phyloP scores from a whole-genome alignment of 2,797 vertebrate species.

The Taenioides sp. region DNA sequence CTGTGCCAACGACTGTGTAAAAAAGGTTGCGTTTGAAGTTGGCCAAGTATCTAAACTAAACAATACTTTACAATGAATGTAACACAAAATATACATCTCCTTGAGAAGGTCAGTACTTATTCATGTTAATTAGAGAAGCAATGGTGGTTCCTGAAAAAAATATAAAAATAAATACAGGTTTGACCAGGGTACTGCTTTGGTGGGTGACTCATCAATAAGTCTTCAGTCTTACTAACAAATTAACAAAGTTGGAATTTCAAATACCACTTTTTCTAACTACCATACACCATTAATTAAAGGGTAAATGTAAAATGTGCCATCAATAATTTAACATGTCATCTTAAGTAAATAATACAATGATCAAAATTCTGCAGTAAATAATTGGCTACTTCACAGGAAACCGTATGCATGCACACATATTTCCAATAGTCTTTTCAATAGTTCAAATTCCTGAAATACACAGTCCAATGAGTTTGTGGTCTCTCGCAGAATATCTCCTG shows the following conservation, averaged over 20 bases:
- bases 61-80: not conserved
- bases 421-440: not conserved
- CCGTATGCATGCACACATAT: not conserved
- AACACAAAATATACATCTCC: not conserved
- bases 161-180: too few species aligned
- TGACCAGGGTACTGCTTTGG: too few species aligned
- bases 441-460: not conserved
- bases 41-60: not conserved
- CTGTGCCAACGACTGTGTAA: not conserved
- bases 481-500: conserved; percentile 10
- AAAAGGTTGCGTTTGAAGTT: not conserved
- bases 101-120: not conserved
- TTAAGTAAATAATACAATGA: not conserved
- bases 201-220: not conserved
- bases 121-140: not conserved
- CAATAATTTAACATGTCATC: too few species aligned
- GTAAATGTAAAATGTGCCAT: too few species aligned
- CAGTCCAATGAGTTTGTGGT: conserved; percentile 25
- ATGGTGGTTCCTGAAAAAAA: not conserved
- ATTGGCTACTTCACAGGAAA: not conserved
- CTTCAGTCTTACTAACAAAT: not conserved
- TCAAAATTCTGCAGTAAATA: not conserved
- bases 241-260: not conserved
- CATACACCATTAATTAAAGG: not conserved
- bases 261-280: not conserved